Evolutionary conservation across 2,113 vertebrate species (phyloP), one percentile per base, ranked within the genome.

Genomic region (Gracilinanus agilis): DNA sequence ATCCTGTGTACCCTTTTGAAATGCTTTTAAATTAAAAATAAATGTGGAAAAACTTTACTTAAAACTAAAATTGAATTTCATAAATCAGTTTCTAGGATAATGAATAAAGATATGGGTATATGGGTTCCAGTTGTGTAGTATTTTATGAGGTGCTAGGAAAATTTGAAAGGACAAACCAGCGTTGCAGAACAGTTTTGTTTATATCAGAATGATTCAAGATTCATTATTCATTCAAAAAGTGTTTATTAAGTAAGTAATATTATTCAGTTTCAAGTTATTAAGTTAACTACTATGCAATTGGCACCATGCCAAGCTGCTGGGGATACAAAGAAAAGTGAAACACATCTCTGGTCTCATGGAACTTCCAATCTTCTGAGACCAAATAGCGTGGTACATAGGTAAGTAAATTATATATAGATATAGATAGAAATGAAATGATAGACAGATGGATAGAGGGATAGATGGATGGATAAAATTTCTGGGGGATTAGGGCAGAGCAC

Each of bases 21-120:
- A 88, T 92, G 91, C 53, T n/a, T 55, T 92, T 92, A 92, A 54
- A 55, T 92, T 88, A 54, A 92, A 61, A 90, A 90, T 44, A 90
- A 90, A 90, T 44, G 89, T 24, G 49, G 44, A 29, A 53, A 92
- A 92, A 34, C 53, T 24, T 92, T 92, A 88, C 24, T 92, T 92
- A 83, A 92, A 53, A 83, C 67, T 83, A 55, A 27, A 92, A 54
- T 25, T 88, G 89, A 89, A 90, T 90, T 90, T 90, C 44, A 90
- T 90, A 90, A 92, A 92, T 88, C 67, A 88, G 34, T 92, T 67
- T 54, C 67, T 83, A 4, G 53, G 24, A 88, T 88, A 92, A 53
- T 88, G 67, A 54, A 24, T 88, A 88, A 92, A 27, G 29, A 83
- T 90, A 44, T 90, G 67, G 67, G 67, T 6, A 83, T 83, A 83